Conservation (phyloP, 1,140 invertebrate genomes). For the Drosophila sturtevanti region DNA sequence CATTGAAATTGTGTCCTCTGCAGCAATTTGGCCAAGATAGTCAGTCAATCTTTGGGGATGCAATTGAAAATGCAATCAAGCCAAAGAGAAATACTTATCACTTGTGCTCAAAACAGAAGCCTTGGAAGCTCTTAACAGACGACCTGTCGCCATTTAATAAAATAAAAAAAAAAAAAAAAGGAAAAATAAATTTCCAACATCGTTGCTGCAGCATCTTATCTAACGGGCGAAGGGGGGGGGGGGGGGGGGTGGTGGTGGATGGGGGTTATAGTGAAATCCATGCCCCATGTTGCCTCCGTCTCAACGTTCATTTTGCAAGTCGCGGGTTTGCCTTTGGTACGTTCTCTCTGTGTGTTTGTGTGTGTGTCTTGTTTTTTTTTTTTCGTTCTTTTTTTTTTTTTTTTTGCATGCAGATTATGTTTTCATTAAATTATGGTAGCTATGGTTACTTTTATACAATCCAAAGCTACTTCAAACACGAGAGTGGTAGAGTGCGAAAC, state of each 20-base stretch:
- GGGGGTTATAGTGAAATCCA: neutral
- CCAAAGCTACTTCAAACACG: slow-evolving; percentile 77
- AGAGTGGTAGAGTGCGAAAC: slow-evolving; percentile 57
- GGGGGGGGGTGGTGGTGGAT: neutral
- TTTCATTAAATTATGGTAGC: slow-evolving; percentile 81
- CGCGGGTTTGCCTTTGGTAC: slow-evolving; percentile 31
- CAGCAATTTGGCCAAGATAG: neutral
- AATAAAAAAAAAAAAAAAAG: slow-evolving; percentile 5
- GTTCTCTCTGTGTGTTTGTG: neutral
- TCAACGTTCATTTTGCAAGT: slow-evolving; percentile 18
- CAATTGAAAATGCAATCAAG: slow-evolving; percentile 44
- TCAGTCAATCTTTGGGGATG: neutral
- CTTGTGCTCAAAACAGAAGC: slow-evolving; percentile 28
- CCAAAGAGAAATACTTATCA: slow-evolving; percentile 25
- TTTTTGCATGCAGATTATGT: slow-evolving; percentile 76
- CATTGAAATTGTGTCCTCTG: neutral
- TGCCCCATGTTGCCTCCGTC: neutral
- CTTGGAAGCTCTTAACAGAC: slow-evolving; percentile 30
- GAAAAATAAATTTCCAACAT: slow-evolving; percentile 21
- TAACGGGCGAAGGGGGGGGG: no score
- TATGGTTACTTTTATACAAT: slow-evolving; percentile 81
- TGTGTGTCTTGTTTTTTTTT: slow-evolving; percentile 35
- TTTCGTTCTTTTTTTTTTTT: slow-evolving; percentile 39
- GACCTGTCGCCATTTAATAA: slow-evolving; percentile 59
- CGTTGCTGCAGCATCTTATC: neutral